A percentile compares a stretch with the other conserved stretches of the same genome.
phyloP scores from a whole-genome alignment of 1,140 invertebrate genomes.

The Leptoteleia sp. region DNA sequence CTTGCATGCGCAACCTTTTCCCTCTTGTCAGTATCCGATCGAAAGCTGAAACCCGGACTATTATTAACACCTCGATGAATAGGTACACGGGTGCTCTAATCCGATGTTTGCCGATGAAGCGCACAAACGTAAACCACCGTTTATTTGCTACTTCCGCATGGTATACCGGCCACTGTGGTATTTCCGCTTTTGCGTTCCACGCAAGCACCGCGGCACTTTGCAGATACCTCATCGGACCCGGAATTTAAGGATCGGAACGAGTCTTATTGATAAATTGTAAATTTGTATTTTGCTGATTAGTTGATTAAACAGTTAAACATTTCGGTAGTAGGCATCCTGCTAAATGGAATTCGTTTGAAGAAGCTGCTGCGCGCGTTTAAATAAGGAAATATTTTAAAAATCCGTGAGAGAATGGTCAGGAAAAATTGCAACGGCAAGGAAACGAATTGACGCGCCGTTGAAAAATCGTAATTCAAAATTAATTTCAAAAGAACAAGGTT shows the following conservation, averaged over 20 bases:
- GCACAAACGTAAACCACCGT: slow-evolving; percentile 57
- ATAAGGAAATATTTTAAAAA: slow-evolving; percentile 28
- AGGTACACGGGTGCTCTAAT: slow-evolving; percentile 64
- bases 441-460: neutral
- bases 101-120: slow-evolving; percentile 65
- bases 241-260: slow-evolving; percentile 48
- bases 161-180: slow-evolving; percentile 51
- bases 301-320: slow-evolving; percentile 47
- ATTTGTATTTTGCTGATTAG: slow-evolving; percentile 48
- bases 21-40: slow-evolving; percentile 47
- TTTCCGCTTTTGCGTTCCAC: slow-evolving; percentile 66
- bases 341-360: slow-evolving; percentile 36
- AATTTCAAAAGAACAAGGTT: slow-evolving; percentile 4
- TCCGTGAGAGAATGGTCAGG: slow-evolving; percentile 13
- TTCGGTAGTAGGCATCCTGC: slow-evolving; percentile 42
- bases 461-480: slow-evolving; percentile 14
- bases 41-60: slow-evolving; percentile 46
- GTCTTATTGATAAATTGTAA: slow-evolving; percentile 55
- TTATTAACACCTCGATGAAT: slow-evolving; percentile 68
- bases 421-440: slow-evolving; percentile 15
- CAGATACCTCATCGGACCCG: slow-evolving; percentile 42
- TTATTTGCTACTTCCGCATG: slow-evolving; percentile 61
- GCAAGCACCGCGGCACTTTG: slow-evolving; percentile 26
- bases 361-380: slow-evolving; percentile 12
- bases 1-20: slow-evolving; percentile 39